Conservation (phyloP, 2,113 vertebrate species). For the Pungitius pungitius region DNA sequence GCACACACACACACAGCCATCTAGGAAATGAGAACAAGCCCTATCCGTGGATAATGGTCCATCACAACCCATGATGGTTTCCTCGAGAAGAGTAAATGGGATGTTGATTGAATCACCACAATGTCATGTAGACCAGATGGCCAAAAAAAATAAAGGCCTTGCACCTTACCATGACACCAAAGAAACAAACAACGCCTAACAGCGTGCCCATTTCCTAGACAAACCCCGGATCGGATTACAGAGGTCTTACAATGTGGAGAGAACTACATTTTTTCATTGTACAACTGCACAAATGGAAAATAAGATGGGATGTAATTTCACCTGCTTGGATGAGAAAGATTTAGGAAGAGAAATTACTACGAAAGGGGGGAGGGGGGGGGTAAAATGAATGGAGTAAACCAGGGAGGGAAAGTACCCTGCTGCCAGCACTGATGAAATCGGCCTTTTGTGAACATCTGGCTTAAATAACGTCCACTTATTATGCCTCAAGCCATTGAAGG, state of each 20-base stretch:
- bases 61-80: constrained; percentile 75
- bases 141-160: constrained; percentile 44
- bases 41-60: constrained; percentile 75
- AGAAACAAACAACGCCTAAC: constrained; percentile 42
- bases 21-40: constrained; percentile 74
- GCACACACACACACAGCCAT: constrained; percentile 42
- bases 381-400: constrained; percentile 26
- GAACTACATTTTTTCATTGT: not conserved
- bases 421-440: constrained; percentile 7
- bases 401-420: not conserved
- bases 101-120: constrained; percentile 75
- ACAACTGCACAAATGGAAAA: not conserved
- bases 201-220: constrained; percentile 27
- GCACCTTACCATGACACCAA: constrained; percentile 63
- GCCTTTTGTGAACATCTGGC: not conserved
- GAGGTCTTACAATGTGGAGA: not conserved
- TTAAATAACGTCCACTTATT: not conserved
- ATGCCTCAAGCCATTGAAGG: not conserved
- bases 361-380: too few relatives aligned
- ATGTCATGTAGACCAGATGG: constrained; percentile 76
- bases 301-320: not conserved
- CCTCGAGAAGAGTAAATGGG: constrained; percentile 74
- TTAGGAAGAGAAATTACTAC: not conserved
- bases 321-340: not conserved
- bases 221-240: constrained; percentile 21